Base-by-base conservation (phyloP, 2,797 vertebrate genomes). In the Holocentrus rufus region DNA sequence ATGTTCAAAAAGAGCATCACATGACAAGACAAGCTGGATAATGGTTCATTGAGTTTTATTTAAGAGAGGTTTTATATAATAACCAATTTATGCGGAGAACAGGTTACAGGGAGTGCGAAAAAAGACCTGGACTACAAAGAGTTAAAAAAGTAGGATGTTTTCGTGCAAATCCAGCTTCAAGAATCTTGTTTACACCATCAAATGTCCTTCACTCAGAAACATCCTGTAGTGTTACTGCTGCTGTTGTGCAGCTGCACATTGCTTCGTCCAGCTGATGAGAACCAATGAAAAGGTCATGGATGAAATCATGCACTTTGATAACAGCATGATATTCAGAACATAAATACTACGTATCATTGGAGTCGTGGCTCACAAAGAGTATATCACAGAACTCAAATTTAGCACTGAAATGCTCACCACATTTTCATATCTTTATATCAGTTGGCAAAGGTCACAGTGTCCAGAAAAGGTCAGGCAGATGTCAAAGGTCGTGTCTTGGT, bases 401-500 rank as follows among this genome's bases (percentile, higher is more conserved):
- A 34, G 22, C 46, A 30, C 47, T 1, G 27, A 49, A 73, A 52
- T 34, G 23, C 25, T 55, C 25, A 15, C 20, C 56, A 53, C 4
- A 44, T 44, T 3, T 44, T 44, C 17, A 44, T 44, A 3, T 44
- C 14, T 44, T 63, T 62, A 1, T 57, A 69, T 62, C 34, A 65
- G 59, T 56, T 81, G 82, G 44, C 61, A 47, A 36, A 65, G 6
- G 31, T 65, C 20, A 53, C 49, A 49, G 87, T 89, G 78, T 70
- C 81, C 66, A 76, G 75, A 81, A 75, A 77, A 44, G 83, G 88
- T 92, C 89, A 90, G 82, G 84, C 82, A 83, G 86, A 81, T 88
- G 87, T 91, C 88, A 91, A 88, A 88, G 86, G 89, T 92, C 88
- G 83, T 74, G 87, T 84, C 85, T 85, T 57, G 84, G 81, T 89